A percentile compares a stretch with the other conserved stretches of the same genome.
phyloP scores from a whole-genome alignment of 2,888 invertebrate genomes.

The Pseudococcus jackbeardsleyi region DNA sequence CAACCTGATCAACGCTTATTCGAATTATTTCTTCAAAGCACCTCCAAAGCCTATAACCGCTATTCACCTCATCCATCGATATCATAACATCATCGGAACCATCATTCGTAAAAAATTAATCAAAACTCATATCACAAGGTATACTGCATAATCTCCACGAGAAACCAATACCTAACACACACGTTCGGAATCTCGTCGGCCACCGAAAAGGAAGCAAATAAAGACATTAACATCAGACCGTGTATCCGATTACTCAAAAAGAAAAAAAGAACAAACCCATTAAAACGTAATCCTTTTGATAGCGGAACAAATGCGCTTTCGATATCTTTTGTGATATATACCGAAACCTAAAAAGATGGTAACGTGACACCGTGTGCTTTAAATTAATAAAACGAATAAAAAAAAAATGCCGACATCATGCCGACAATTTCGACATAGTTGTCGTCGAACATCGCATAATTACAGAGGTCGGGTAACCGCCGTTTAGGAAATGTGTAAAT shows the following conservation, averaged over 20 bases:
- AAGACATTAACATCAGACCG: constrained; percentile 64
- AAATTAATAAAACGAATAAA: constrained; percentile 12
- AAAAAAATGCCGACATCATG: constrained; percentile 48
- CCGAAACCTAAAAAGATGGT: constrained; percentile 55
- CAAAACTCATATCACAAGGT: background rate
- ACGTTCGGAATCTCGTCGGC: background rate
- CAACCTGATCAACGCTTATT: too few species aligned
- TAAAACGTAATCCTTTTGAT: constrained; percentile 60
- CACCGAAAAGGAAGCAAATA: constrained; percentile 46
- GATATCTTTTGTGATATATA: constrained; percentile 42
- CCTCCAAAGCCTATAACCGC: background rate
- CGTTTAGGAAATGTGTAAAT: constrained; percentile 50
- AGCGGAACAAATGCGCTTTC: constrained; percentile 58
- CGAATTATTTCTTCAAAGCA: background rate
- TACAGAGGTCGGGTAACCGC: constrained; percentile 19
- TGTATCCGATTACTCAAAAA: constrained; percentile 61
- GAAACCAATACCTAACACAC: constrained; percentile 25
- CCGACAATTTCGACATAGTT: constrained; percentile 43
- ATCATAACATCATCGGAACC: background rate
- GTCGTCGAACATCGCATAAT: constrained; percentile 37
- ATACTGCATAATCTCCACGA: background rate
- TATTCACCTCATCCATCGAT: background rate
- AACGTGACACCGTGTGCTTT: constrained; percentile 57
- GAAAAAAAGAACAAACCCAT: constrained; percentile 45
- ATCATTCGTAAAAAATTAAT: background rate